Evolutionary conservation across 53 echinoderm and acorn worm genomes (phyloP), one percentile per base, ranked within the genome.

Genomic region (Holothuria leucospilota): DNA sequence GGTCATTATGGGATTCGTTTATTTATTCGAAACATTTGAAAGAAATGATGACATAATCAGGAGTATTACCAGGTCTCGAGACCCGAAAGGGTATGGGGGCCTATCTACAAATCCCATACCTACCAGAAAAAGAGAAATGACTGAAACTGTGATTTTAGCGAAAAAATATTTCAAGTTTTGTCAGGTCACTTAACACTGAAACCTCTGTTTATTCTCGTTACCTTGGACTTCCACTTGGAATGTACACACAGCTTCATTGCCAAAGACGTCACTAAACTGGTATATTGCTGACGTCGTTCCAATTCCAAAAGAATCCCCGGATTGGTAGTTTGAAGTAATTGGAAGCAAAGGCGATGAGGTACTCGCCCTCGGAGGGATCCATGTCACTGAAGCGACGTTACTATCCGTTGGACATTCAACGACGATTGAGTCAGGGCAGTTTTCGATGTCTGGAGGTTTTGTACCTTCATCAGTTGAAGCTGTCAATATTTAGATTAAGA

Each of bases 251-350:
- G n/a, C n/a, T 52, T 20, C 51, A 42, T 39, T 42, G 3, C 74
- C 74, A 23, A 51, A 21, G 26, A 74, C 74, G 39, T 74, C 52
- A 12, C 25, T 51, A 51, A 74, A 25, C 46, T 74, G 6, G 74
- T 74, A 74, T 74, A 27, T 49, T 46, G 52, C 74, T 52, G 25
- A 5, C 23, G 74, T 74, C 24, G 52, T 27, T 14, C 74, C 74
- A 18, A 74, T 74, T 20, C 41, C 20, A 39, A 74, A 74, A 11
- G n/a, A n/a, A 51, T 74, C 74, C 2, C 74, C 74, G 25, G 74
- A 74, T 26, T 24, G n/a, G 25, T 74, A 49, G 52, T 49, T 74
- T 10, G 74, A 74, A 27, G 49, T 51, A 39, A 26, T 52, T 51
- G 74, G 74, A 13, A 74, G 52, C 74, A 74, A 26, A 16, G 51